Conservation (phyloP, 1,140 invertebrate species). For the Plectus sambesii region DNA sequence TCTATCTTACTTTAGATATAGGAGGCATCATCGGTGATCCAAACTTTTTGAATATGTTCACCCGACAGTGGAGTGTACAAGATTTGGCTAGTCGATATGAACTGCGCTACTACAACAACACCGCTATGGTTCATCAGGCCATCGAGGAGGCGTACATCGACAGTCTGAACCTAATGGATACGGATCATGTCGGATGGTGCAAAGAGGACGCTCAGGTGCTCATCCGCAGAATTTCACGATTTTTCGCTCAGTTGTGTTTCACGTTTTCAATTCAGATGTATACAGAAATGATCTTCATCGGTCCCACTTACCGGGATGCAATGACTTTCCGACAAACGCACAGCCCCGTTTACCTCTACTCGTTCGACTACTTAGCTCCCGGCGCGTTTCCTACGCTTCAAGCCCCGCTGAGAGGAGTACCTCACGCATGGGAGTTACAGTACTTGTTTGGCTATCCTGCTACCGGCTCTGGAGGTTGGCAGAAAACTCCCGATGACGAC, state of each 20-base stretch:
- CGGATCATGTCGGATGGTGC: conserved; percentile 7
- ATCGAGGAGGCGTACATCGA: conserved; percentile 7
- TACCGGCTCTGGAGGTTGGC: too few relatives aligned
- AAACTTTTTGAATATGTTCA: conserved; percentile 4
- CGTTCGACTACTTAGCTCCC: too few relatives aligned
- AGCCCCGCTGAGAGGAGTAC: too few relatives aligned
- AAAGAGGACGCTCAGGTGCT: conserved; percentile 1
- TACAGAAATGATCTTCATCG: conserved; percentile 16
- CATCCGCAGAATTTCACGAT: neutral
- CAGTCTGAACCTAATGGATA: conserved; percentile 1
- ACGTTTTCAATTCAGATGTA: too few relatives aligned
- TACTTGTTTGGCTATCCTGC: too few relatives aligned
- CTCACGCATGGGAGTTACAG: too few relatives aligned
- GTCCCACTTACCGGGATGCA: conserved; percentile 10
- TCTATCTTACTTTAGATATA: conserved; percentile 5
- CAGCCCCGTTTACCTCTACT: too few relatives aligned
- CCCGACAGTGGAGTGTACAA: neutral
- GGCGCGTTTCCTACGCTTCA: too few relatives aligned
- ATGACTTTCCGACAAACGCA: too few relatives aligned
- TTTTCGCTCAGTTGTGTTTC: too few relatives aligned
- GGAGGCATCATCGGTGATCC: conserved; percentile 4
- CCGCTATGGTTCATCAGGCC: neutral
- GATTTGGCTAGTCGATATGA: conserved; percentile 10
- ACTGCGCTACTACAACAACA: conserved; percentile 12
- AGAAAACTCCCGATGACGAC: too few relatives aligned